Conservation (phyloP, 2,797 vertebrate species). For the Rhinogobio ventralis region DNA sequence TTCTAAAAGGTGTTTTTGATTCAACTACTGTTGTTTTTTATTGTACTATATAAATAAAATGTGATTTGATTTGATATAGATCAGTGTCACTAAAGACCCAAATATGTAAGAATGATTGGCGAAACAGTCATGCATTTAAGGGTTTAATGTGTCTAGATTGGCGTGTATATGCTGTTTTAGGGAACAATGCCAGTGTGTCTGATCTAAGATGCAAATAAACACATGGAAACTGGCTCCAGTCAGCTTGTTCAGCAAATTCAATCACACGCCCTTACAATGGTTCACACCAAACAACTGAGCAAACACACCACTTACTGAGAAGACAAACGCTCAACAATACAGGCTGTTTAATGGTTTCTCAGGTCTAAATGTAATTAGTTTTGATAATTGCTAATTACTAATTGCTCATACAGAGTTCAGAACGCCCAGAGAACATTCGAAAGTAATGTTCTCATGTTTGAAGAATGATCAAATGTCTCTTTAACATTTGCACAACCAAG, state of each 20-base stretch:
- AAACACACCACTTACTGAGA: not conserved
- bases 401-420: not conserved
- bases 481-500: not conserved
- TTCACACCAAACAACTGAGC: constrained; percentile 15
- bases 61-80: too few relatives aligned
- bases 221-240: not conserved
- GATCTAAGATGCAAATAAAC: not conserved
- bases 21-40: too few relatives aligned
- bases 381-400: not conserved
- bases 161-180: too few relatives aligned
- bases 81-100: too few relatives aligned
- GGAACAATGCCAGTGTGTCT: not conserved
- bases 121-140: too few relatives aligned
- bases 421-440: not conserved
- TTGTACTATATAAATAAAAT: too few relatives aligned
- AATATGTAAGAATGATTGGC: too few relatives aligned
- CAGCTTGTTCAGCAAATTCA: not conserved
- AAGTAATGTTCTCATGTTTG: rapidly evolving
- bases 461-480: not conserved
- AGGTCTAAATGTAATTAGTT: too few relatives aligned
- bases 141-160: not conserved
- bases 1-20: too few relatives aligned
- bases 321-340: not conserved
- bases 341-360: too few relatives aligned
- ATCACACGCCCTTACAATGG: not conserved